phyloP scores from a whole-genome alignment of 2,797 vertebrate species.

The Zalophus californianus region DNA sequence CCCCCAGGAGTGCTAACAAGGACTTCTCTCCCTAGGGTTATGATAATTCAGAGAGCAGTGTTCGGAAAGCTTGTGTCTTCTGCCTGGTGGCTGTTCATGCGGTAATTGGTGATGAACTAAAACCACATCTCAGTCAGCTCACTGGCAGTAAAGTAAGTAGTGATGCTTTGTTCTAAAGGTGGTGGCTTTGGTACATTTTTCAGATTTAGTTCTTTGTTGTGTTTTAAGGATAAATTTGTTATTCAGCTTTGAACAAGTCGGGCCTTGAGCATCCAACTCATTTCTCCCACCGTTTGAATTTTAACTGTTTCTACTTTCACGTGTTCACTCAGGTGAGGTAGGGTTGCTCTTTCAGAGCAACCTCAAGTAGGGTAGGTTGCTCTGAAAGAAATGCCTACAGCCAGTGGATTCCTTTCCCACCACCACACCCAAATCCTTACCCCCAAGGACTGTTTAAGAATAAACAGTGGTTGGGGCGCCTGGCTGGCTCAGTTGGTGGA shows the following conservation, averaged over 20 bases:
- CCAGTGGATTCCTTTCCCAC: not conserved
- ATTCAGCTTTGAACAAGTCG: not conserved
- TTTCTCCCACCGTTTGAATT: not conserved
- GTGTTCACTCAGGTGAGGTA: not conserved
- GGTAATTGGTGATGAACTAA: constrained; percentile 97
- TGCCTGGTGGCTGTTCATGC: constrained; percentile 97
- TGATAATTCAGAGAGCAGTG: constrained; percentile 98
- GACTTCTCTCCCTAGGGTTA: constrained; percentile 92
- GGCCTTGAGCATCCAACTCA: not conserved
- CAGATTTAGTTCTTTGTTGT: not conserved
- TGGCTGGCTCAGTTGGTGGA: not conserved
- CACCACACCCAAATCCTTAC: not conserved
- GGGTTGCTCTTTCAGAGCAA: too few species aligned
- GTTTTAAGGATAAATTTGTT: not conserved
- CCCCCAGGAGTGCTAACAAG: constrained; percentile 69
- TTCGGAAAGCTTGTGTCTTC: constrained; percentile 98
- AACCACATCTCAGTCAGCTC: constrained; percentile 97
- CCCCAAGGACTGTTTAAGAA: not conserved
- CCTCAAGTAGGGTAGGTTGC: not conserved
- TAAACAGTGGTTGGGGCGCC: not conserved
- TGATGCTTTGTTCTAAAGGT: not conserved
- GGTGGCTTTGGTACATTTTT: not conserved
- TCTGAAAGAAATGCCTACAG: not conserved
- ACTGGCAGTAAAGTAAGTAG: constrained; percentile 97
- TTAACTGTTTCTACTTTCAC: not conserved